A percentile compares a stretch with the other conserved stretches of the same genome.
Evolutionary conservation across 2,113 vertebrate species (phyloP).

Genomic region (Lamprologus speciosus): DNA sequence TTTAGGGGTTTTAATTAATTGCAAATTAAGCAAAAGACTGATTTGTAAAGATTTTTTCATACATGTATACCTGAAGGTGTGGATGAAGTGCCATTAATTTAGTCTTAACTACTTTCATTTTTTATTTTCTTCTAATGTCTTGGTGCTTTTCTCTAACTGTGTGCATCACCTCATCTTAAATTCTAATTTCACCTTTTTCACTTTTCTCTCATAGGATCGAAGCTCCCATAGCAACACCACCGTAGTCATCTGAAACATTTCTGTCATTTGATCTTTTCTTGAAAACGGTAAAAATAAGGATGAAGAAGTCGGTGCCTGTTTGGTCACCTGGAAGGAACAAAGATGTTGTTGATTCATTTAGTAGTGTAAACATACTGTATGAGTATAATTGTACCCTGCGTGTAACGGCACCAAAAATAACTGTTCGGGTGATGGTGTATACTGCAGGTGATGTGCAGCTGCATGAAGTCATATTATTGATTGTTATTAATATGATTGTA

Average conservation of each 20-base stretch:
- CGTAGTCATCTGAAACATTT: slow-evolving; percentile 78
- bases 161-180: neutral
- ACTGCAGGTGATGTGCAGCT: neutral
- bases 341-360: neutral
- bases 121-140: neutral
- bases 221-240: slow-evolving; percentile 87
- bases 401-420: neutral
- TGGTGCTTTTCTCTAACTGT: neutral
- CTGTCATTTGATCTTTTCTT: neutral
- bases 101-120: neutral
- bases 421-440: neutral
- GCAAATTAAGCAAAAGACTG: neutral
- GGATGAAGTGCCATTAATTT: neutral
- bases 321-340: neutral
- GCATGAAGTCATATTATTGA: neutral
- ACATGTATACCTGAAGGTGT: neutral
- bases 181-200: neutral
- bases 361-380: neutral
- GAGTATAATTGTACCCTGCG: neutral
- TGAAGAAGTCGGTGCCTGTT: neutral
- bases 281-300: slow-evolving; percentile 32
- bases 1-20: neutral
- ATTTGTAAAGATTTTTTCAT: neutral
- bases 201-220: slow-evolving; percentile 75
- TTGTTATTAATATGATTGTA: neutral